Conservation (phyloP, 2,113 vertebrate genomes). For the Collichthys lucidus region DNA sequence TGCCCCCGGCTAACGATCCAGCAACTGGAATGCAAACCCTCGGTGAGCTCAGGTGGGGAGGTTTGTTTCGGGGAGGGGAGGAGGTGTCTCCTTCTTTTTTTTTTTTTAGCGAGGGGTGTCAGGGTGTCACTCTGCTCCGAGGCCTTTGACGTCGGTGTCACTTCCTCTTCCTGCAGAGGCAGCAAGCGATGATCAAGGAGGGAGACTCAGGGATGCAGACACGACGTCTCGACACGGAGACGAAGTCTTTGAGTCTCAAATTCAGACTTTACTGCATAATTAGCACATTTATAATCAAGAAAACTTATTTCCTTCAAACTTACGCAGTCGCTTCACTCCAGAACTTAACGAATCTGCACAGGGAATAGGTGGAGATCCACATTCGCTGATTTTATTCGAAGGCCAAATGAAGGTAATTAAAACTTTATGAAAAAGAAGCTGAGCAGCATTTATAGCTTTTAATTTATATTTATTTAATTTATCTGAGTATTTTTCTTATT, state of each 20-base stretch:
- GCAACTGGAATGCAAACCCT: slow-evolving; percentile 81
- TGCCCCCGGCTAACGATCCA: slow-evolving; percentile 75
- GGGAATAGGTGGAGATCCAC: no score
- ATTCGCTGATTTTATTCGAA: no score
- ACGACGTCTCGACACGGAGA: neutral
- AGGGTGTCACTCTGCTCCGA: slow-evolving; percentile 32
- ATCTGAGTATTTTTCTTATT: neutral
- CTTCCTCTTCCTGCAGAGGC: slow-evolving; percentile 44
- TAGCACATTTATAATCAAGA: neutral
- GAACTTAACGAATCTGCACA: no score
- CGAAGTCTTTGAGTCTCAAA: neutral
- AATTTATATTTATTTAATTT: no score
- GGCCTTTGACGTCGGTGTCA: slow-evolving; percentile 47
- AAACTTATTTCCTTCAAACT: neutral
- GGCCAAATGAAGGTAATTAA: no score
- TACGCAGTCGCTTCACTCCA: neutral
- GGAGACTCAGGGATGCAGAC: slow-evolving; percentile 13
- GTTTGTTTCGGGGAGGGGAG: neutral
- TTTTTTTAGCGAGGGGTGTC: neutral
- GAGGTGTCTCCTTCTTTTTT: neutral
- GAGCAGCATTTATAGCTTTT: no score
- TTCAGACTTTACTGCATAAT: neutral
- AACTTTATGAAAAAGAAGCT: no score
- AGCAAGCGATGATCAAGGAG: slow-evolving; percentile 49
- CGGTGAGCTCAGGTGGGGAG: slow-evolving; percentile 69